phyloP scores from a whole-genome alignment of 2,797 vertebrate species.

The Hybognathus amarus region DNA sequence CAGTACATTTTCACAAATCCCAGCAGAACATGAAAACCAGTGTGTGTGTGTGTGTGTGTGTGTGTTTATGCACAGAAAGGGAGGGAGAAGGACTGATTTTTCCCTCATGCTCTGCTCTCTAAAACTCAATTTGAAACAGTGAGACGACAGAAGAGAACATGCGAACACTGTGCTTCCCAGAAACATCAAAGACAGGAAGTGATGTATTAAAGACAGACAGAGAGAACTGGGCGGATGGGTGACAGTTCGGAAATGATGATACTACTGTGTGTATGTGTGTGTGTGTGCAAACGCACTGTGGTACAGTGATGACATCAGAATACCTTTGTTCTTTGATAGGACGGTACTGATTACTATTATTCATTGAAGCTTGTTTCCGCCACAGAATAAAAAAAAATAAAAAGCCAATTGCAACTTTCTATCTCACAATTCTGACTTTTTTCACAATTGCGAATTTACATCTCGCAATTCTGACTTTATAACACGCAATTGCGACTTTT shows the following conservation, averaged over 20 bases:
- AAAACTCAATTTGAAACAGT: constrained; percentile 19
- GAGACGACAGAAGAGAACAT: constrained; percentile 9
- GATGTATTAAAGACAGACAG: constrained; percentile 25
- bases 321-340: neutral
- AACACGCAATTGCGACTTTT: too few relatives aligned
- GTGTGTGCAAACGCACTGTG: neutral
- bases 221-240: constrained; percentile 12
- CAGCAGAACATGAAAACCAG: too few relatives aligned
- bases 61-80: neutral
- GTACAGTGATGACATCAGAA: neutral
- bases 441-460: too few relatives aligned
- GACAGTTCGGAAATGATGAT: neutral
- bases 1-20: too few relatives aligned
- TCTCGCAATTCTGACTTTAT: too few relatives aligned
- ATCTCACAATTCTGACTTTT: too few relatives aligned
- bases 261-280: neutral
- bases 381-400: too few relatives aligned
- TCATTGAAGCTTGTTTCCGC: too few relatives aligned
- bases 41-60: neutral
- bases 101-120: neutral
- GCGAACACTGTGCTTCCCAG: constrained; percentile 13
- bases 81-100: constrained; percentile 4
- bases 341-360: neutral
- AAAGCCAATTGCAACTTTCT: too few relatives aligned
- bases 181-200: constrained; percentile 34